These are phyloP conservation scores for Poecilia latipinna DNA, from an alignment of 2,113 vertebrate genomes.

Conservation along the genomic window DNA sequence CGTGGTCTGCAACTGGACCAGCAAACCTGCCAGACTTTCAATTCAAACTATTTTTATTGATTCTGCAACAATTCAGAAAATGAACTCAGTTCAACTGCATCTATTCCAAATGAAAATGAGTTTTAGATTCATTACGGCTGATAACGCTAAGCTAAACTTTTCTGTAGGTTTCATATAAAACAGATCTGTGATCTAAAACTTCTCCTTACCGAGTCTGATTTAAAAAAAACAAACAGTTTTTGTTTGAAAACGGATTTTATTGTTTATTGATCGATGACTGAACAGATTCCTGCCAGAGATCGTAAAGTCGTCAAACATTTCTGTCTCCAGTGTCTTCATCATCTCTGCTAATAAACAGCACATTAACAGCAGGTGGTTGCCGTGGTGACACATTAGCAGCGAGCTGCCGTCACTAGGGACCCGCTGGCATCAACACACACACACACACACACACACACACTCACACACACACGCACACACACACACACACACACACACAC, in stretches of 20 bases:
- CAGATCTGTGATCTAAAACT: too few relatives aligned
- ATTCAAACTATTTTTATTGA: too few relatives aligned
- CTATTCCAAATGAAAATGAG: too few relatives aligned
- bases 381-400: constrained; percentile 39
- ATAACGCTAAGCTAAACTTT: too few relatives aligned
- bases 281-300: too few relatives aligned
- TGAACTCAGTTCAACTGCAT: too few relatives aligned
- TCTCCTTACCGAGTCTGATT: not conserved
- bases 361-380: constrained; percentile 42
- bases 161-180: too few relatives aligned
- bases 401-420: constrained; percentile 13
- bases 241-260: not conserved
- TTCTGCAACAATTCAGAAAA: not conserved
- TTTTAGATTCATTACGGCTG: not conserved
- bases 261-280: not conserved
- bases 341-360: constrained; percentile 34
- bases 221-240: not conserved
- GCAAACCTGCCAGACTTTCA: too few relatives aligned
- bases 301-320: not conserved
- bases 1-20: too few relatives aligned
- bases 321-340: not conserved
- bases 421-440: constrained; percentile 30
- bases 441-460: not conserved
- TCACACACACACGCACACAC: not conserved
- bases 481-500: not conserved